A percentile compares a stretch with the other conserved stretches of the same genome.
Conservation (phyloP, 2,888 invertebrate genomes). For the Theristus sp. region DNA sequence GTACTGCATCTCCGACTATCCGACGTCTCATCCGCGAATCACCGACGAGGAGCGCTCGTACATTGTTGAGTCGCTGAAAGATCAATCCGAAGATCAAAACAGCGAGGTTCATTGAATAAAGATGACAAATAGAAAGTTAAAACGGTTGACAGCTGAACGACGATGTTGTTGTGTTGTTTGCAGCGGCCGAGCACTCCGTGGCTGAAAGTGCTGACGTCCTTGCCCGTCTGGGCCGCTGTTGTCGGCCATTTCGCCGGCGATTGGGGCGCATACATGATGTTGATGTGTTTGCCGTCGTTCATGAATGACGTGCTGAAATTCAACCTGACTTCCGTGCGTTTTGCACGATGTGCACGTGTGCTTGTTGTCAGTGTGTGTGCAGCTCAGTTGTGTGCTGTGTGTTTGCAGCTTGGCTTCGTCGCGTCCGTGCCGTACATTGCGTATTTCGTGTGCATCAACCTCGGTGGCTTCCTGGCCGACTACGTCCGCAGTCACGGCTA, state of each 20-base stretch:
- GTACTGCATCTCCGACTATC: constrained; percentile 38
- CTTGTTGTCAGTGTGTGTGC: background rate
- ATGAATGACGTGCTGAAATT: constrained; percentile 26
- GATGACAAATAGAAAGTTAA: background rate
- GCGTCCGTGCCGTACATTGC: constrained; percentile 27
- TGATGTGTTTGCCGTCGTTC: constrained; percentile 35
- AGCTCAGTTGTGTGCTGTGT: too few species aligned
- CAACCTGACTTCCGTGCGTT: constrained; percentile 18
- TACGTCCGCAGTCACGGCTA: constrained; percentile 14
- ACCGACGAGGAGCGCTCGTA: constrained; percentile 31
- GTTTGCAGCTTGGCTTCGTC: constrained; percentile 22
- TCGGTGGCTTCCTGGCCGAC: constrained; percentile 24
- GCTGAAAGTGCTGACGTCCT: constrained; percentile 28
- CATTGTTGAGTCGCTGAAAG: constrained; percentile 17
- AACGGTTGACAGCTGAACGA: background rate
- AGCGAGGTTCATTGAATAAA: background rate
- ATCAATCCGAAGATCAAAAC: constrained; percentile 3
- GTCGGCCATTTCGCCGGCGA: constrained; percentile 34
- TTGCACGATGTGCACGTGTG: background rate
- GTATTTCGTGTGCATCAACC: constrained; percentile 25
- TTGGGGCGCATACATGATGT: constrained; percentile 37
- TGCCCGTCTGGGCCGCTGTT: constrained; percentile 30
- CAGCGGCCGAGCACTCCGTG: constrained; percentile 31
- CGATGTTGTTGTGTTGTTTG: constrained; percentile 2
- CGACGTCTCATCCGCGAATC: constrained; percentile 40